Evolutionary conservation across 2,797 vertebrate species (phyloP).

Genomic region (Scolopax rusticola): DNA sequence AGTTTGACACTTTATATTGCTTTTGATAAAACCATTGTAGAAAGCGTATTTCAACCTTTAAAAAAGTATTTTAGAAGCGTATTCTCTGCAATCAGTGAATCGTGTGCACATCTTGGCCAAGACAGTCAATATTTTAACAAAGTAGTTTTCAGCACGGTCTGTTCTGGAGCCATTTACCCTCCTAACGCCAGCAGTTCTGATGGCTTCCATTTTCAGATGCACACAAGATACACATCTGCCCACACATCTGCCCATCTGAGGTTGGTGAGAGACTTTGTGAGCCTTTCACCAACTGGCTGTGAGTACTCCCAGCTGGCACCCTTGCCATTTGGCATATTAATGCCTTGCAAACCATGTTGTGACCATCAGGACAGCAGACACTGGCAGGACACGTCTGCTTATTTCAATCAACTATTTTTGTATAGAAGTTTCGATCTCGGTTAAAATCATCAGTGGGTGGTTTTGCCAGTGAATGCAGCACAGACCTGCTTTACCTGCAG

Average conservation of each 20-base stretch:
- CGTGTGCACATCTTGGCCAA: rapidly evolving
- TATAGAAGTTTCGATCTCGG: neutral
- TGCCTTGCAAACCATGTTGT: neutral
- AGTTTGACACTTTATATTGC: slow-evolving; percentile 48
- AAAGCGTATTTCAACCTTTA: neutral
- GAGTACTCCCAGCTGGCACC: neutral
- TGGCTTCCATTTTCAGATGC: neutral
- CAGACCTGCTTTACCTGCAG: neutral
- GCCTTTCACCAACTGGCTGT: neutral
- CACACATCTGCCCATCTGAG: neutral
- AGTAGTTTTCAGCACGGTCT: neutral
- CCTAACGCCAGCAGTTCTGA: neutral
- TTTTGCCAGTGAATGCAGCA: neutral
- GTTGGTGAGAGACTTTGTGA: neutral
- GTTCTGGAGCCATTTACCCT: neutral
- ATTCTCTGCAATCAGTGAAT: neutral
- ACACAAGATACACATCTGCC: neutral
- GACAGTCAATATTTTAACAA: neutral
- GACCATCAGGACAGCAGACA: neutral
- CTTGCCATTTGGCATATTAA: no score
- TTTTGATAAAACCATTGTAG: slow-evolving; percentile 51
- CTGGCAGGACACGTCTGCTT: rapidly evolving
- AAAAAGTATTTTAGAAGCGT: neutral
- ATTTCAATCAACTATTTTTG: neutral
- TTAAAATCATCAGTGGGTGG: neutral